phyloP scores from a whole-genome alignment of 1,140 invertebrate genomes.

The Calliopsis andreniformis region DNA sequence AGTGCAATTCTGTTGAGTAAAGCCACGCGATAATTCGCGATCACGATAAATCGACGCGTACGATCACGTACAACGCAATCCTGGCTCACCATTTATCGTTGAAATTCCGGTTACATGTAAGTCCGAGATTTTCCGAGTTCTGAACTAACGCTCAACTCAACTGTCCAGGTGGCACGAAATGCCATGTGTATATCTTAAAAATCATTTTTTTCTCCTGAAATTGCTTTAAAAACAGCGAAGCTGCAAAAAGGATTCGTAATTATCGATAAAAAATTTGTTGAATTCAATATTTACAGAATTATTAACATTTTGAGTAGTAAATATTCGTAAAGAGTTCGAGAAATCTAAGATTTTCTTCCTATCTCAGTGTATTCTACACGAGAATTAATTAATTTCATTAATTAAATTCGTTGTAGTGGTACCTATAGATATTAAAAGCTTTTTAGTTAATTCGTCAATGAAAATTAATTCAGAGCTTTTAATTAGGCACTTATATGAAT shows the following conservation, averaged over 20 bases:
- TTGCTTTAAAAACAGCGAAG: not conserved
- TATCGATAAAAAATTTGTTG: not conserved
- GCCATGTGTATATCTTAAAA: not conserved
- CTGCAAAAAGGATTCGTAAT: not conserved
- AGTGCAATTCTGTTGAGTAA: not conserved
- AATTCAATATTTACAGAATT: too few species aligned
- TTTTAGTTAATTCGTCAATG: not conserved
- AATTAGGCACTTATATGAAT: not conserved
- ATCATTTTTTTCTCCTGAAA: not conserved
- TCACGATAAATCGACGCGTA: slow-evolving; percentile 7
- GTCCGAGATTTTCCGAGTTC: not conserved
- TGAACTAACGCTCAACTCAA: not conserved
- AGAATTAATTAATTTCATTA: too few species aligned
- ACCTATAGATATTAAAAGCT: too few species aligned
- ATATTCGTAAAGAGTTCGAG: too few species aligned
- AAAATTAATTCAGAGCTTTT: not conserved
- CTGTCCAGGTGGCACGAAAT: not conserved
- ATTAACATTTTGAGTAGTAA: too few species aligned
- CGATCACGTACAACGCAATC: not conserved
- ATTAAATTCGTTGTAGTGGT: too few species aligned
- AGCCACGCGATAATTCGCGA: slow-evolving; percentile 1
- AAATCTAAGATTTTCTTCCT: too few species aligned
- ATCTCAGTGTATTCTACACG: too few species aligned
- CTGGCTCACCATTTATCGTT: slow-evolving; percentile 3
- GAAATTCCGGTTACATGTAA: slow-evolving; percentile 11